These are phyloP conservation scores for Lamellibrachia columna DNA, from an alignment of 2,888 invertebrate species.

Conservation along the genomic window DNA sequence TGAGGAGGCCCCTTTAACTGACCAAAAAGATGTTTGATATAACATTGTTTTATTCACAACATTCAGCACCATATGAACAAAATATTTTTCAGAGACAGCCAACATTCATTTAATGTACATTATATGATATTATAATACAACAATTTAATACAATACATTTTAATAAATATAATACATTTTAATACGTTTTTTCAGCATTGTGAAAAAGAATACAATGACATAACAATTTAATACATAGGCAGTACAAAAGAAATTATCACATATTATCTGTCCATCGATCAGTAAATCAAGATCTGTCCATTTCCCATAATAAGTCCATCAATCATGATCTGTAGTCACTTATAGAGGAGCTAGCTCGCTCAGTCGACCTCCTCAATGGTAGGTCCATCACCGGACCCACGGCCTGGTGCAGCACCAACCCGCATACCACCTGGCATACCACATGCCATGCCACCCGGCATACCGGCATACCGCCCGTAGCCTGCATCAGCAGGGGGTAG, in stretches of 20 bases:
- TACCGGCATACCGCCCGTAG: slow-evolving; percentile 57
- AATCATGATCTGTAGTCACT: no score
- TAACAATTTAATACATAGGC: background rate
- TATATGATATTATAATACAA: no score
- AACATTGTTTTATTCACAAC: no score
- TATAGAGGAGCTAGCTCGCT: background rate
- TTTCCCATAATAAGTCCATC: background rate
- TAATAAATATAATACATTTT: background rate
- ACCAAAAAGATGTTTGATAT: no score
- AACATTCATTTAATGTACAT: background rate
- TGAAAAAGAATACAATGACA: no score
- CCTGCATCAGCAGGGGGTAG: slow-evolving; percentile 81
- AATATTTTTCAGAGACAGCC: no score
- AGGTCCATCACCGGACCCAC: slow-evolving; percentile 55
- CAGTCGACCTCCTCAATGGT: slow-evolving; percentile 71
- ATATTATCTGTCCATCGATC: background rate
- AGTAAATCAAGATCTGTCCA: background rate
- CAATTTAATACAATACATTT: background rate
- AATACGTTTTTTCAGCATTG: background rate
- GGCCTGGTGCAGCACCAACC: slow-evolving; percentile 44
- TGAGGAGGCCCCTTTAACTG: no score
- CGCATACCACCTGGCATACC: slow-evolving; percentile 59
- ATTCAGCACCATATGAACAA: no score
- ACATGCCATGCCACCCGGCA: slow-evolving; percentile 76
- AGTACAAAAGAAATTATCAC: background rate